phyloP scores from a whole-genome alignment of 2,113 vertebrate species.

The Lampris megalopsis region DNA sequence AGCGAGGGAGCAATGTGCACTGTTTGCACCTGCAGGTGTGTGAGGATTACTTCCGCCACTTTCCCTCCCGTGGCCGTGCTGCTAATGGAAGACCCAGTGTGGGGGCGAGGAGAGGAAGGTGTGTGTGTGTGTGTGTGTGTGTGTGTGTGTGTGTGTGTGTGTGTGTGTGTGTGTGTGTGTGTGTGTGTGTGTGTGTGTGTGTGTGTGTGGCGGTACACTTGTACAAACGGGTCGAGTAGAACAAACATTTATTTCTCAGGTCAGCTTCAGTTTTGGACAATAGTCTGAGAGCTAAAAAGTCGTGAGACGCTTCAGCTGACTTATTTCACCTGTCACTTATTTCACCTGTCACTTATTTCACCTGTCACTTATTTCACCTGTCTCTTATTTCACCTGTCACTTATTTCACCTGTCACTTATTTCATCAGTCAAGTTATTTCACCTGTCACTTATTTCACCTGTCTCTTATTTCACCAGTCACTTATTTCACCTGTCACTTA shows the following conservation, averaged over 20 bases:
- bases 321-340: too few species aligned
- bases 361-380: too few species aligned
- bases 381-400: too few species aligned
- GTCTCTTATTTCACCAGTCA: too few species aligned
- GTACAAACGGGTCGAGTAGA: neutral
- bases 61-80: constrained; percentile 39
- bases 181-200: neutral
- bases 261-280: too few species aligned
- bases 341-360: too few species aligned
- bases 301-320: too few species aligned
- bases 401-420: too few species aligned
- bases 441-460: too few species aligned
- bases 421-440: too few species aligned
- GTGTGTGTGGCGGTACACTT: neutral
- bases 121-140: neutral
- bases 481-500: too few species aligned
- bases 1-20: neutral
- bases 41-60: constrained; percentile 79
- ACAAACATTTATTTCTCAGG: too few species aligned
- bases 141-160: neutral
- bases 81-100: constrained; percentile 60
- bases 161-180: constrained; percentile 6
- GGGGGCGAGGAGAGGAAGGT: constrained; percentile 8
- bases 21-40: constrained; percentile 10
- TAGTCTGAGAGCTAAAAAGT: neutral